Conservation (phyloP, 1,140 invertebrate genomes). For the Galleria mellonella region DNA sequence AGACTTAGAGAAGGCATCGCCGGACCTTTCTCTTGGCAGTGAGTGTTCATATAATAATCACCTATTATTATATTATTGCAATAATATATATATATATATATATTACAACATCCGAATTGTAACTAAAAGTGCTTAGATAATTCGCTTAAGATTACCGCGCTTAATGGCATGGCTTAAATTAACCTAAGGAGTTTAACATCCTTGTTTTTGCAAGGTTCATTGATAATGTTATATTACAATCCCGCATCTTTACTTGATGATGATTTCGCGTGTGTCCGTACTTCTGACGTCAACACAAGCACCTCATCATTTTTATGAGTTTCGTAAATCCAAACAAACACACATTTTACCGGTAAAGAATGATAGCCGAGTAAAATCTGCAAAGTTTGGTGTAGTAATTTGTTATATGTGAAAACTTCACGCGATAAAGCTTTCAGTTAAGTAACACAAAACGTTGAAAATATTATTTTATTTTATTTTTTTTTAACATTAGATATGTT, state of each 20-base stretch:
- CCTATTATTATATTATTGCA: too few relatives aligned
- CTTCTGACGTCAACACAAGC: background rate
- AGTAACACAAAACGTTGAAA: too few relatives aligned
- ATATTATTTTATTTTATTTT: too few relatives aligned
- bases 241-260: conserved; percentile 3
- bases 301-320: conserved; percentile 6
- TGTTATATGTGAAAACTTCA: conserved; percentile 3
- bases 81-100: too few relatives aligned
- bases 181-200: background rate
- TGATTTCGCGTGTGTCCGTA: conserved; percentile 8
- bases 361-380: background rate
- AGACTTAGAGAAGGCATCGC: conserved; percentile 84
- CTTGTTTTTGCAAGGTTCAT: background rate
- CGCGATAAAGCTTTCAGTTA: background rate
- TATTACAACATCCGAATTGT: background rate
- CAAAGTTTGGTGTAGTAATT: background rate
- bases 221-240: background rate
- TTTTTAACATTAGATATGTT: too few relatives aligned
- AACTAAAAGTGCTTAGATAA: background rate
- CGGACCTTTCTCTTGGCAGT: conserved; percentile 85
- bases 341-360: background rate
- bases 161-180: conserved; percentile 7
- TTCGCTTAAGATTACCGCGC: background rate
- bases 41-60: conserved; percentile 67
- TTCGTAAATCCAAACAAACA: conserved; percentile 4